These are phyloP conservation scores for Epinephelus malabaricus DNA, from an alignment of 2,797 vertebrate genomes.

Conservation along the genomic window DNA sequence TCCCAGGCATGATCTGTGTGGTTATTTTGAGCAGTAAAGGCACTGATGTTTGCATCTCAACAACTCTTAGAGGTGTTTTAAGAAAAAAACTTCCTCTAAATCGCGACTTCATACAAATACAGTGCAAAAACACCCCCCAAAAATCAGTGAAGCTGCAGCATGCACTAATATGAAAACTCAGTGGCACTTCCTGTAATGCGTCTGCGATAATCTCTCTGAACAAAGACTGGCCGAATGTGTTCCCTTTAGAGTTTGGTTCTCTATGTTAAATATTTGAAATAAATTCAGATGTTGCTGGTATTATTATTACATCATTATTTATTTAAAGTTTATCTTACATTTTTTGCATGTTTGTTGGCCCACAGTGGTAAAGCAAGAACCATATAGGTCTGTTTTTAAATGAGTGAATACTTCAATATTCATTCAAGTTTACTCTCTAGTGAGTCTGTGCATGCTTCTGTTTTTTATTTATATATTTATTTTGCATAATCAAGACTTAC, in stretches of 20 bases:
- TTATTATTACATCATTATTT: constrained; percentile 10
- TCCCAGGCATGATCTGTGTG: not conserved
- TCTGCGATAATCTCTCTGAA: constrained; percentile 1
- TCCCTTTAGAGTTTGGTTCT: not conserved
- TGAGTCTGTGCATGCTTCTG: not conserved
- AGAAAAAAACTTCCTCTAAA: too few relatives aligned
- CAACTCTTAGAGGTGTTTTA: not conserved
- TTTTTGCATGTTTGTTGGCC: not conserved
- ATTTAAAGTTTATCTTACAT: constrained; percentile 14
- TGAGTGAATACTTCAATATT: not conserved
- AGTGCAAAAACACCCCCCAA: too few relatives aligned
- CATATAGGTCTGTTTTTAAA: not conserved
- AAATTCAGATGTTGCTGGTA: not conserved
- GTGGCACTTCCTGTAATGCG: too few relatives aligned
- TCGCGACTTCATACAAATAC: too few relatives aligned
- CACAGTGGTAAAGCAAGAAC: not conserved
- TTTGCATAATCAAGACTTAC: constrained; percentile 16
- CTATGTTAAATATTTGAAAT: constrained; percentile 10
- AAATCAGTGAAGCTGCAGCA: too few relatives aligned
- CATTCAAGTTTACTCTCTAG: not conserved
- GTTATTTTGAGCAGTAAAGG: not conserved
- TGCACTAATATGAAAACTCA: too few relatives aligned
- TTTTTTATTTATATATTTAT: not conserved
- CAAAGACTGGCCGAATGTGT: not conserved
- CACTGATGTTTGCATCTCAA: not conserved